Evolutionary conservation across 2,888 invertebrate genomes (phyloP), one percentile per base, ranked within the genome.

Genomic region (Parelbella ahira): DNA sequence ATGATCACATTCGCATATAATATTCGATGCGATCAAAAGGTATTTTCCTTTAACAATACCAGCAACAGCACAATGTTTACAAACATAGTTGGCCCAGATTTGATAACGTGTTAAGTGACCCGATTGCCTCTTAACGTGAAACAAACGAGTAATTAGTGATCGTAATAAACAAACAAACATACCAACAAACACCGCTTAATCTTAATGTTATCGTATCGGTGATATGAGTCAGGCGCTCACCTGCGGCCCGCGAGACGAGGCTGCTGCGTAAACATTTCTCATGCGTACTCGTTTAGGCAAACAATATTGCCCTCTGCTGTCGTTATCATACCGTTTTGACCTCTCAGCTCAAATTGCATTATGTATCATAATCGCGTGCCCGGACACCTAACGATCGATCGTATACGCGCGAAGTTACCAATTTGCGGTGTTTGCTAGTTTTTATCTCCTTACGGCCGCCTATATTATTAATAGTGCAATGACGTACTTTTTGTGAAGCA

Each of bases 151-250:
- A 34, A 28, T 20, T 21, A 33, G 4, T 25, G 6, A 5, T 8
- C 4, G 6, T 9, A 36, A 27, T 20, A 33, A 41, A 20, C 19
- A 39, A 29, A 19, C 7, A 37, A 12, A 15, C 33, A 46, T 54
- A 45, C 49, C 52, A 51, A 51, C 56, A 29, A n/a, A 18, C 23
- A 5, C n/a, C n/a, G n/a, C n/a, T 6, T 32, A 25, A 39, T 25
- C 24, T 41, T 20, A 27, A 20, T 12, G n/a, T 28, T 21, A 18
- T 37, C 13, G 12, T 4, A 25, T 15, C 25, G 9, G 18, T 41
- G 37, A 42, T 41, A 39, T 71, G 68, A 70, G 51, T 69, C 70
- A 68, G 21, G 32, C 56, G 48, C 62, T 58, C 68, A 69, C 67
- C 63, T 63, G 58, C 44, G 42, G 37, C 27, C 51, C 46, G 49